phyloP scores from a whole-genome alignment of 2,888 invertebrate genomes.

The Ecdyonurus torrentis region DNA sequence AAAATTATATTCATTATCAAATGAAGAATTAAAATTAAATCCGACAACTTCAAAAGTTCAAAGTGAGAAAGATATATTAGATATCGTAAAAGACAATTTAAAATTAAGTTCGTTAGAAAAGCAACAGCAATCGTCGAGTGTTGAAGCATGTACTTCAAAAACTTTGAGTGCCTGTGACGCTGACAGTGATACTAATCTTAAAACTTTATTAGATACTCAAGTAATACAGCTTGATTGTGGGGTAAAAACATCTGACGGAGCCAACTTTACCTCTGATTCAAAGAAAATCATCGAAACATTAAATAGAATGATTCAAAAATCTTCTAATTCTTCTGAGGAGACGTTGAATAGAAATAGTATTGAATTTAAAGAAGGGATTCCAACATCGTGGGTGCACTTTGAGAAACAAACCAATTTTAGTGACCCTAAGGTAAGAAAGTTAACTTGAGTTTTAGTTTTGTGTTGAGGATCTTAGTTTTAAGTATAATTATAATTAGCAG shows the following conservation, averaged over 20 bases:
- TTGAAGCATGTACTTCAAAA: neutral
- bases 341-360: neutral
- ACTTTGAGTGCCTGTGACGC: neutral
- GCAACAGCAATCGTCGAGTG: neutral
- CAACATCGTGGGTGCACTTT: constrained; percentile 65
- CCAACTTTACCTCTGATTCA: neutral
- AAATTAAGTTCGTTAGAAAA: neutral
- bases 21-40: neutral
- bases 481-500: too few species aligned
- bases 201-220: too few species aligned
- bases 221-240: too few species aligned
- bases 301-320: neutral
- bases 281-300: neutral
- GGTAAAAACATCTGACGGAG: too few species aligned
- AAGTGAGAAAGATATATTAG: neutral
- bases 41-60: constrained; percentile 3
- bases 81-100: neutral
- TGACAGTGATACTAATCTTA: neutral
- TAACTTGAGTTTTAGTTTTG: too few species aligned
- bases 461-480: too few species aligned
- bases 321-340: neutral
- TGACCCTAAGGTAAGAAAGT: constrained; percentile 48
- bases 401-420: constrained; percentile 60
- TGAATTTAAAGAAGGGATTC: constrained; percentile 26
- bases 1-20: constrained; percentile 1